phyloP scores from a whole-genome alignment of 2,888 invertebrate species.

The Latrodectus hesperus region DNA sequence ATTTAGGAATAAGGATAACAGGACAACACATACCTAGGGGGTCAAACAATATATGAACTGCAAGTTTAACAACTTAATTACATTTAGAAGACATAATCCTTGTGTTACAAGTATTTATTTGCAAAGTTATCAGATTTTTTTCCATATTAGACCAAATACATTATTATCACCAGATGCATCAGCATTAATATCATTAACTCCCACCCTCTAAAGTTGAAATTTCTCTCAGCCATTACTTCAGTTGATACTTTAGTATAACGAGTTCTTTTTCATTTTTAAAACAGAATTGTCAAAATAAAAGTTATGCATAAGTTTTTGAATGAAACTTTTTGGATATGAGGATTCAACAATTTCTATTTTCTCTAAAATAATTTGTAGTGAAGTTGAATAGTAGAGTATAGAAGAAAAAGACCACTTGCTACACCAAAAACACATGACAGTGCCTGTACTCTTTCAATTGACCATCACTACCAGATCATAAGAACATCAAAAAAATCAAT shows the following conservation, averaged over 20 bases:
- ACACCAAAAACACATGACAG: neutral
- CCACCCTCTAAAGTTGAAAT: neutral
- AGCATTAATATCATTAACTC: neutral
- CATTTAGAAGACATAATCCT: no score
- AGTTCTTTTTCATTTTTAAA: neutral
- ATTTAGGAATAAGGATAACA: no score
- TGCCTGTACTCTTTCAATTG: neutral
- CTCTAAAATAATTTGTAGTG: neutral
- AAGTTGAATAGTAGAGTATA: neutral
- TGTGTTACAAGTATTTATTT: no score
- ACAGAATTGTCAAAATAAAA: neutral
- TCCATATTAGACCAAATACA: neutral
- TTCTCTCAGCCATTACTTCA: neutral
- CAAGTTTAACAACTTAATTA: no score
- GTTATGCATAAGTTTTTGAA: neutral
- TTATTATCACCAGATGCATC: neutral
- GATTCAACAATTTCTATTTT: neutral
- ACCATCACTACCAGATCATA: neutral
- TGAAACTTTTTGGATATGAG: constrained; percentile 6
- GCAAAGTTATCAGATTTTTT: neutral
- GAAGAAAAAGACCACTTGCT: neutral
- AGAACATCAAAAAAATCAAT: neutral
- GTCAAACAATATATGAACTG: no score
- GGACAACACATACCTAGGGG: no score
- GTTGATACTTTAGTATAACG: neutral